A percentile compares a stretch with the other conserved stretches of the same genome.
These are phyloP conservation scores for Shargacucullia verbasci DNA, from an alignment of 2,888 invertebrate genomes.

Conservation along the genomic window DNA sequence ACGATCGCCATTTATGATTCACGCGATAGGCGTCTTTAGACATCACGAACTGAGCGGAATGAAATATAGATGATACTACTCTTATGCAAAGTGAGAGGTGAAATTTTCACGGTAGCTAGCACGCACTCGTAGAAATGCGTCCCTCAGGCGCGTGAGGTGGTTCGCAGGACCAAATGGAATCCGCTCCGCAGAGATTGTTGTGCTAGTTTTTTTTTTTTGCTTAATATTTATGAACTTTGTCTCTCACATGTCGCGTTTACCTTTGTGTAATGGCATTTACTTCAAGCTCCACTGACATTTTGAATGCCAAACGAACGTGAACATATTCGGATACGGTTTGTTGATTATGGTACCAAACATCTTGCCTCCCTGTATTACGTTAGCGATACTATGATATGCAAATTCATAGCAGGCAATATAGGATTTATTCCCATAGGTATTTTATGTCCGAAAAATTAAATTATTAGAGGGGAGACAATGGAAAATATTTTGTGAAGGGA, in stretches of 20 bases:
- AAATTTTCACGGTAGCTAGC: slow-evolving; percentile 77
- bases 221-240: slow-evolving; percentile 85
- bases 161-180: slow-evolving; percentile 78
- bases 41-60: slow-evolving; percentile 75
- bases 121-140: slow-evolving; percentile 77
- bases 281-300: slow-evolving; percentile 75
- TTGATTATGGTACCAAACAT: slow-evolving; percentile 59
- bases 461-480: slow-evolving; percentile 79
- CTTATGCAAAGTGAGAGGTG: slow-evolving; percentile 81
- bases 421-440: slow-evolving; percentile 51
- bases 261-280: slow-evolving; percentile 80
- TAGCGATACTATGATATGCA: slow-evolving; percentile 17
- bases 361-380: slow-evolving; percentile 20
- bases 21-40: slow-evolving; percentile 79
- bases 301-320: slow-evolving; percentile 76
- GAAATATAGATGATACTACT: slow-evolving; percentile 82
- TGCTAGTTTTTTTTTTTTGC: slow-evolving; percentile 81
- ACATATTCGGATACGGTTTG: slow-evolving; percentile 66
- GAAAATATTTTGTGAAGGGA: slow-evolving; percentile 74
- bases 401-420: slow-evolving; percentile 37
- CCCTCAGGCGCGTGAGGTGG: slow-evolving; percentile 71
- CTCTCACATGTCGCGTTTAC: slow-evolving; percentile 78
- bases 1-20: slow-evolving; percentile 84
- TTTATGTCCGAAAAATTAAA: slow-evolving; percentile 63
- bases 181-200: slow-evolving; percentile 81